Evolutionary conservation across 2,888 invertebrate species (phyloP), one percentile per base, ranked within the genome.

Genomic region (Drosophila phalerata): DNA sequence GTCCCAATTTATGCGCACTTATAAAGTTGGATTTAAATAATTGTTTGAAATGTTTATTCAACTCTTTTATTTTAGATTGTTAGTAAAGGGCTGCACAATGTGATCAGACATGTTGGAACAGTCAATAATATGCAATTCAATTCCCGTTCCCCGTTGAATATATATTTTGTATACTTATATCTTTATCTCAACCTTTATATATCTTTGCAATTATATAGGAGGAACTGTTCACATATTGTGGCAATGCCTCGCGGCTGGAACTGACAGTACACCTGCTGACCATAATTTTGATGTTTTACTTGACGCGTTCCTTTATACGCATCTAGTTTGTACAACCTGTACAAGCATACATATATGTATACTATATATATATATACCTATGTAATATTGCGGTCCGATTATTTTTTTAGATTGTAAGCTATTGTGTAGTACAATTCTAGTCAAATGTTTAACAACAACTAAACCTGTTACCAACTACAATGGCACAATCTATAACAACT

Each of bases 141-240:
- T 32, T 10, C 32, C 32, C 32, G 3, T 22, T 34, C 4, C 32
- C 13, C 13, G 5, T 34, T 34, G 4, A 34, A 13, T 34, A 13
- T 34, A 3, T 13, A 37, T 37, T n/a, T n/a, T 37, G 8, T 6
- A 37, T 37, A 47, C 9, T 22, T 10, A 3, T n/a, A 37, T n/a
- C 3, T 15, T 1, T 1, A 15, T 57, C 3, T 8, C 1, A 9
- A 13, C n/a, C 3, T 34, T 0, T 8, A 13, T 22, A n/a, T 13
- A 15, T 42, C 17, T 15, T 15, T 13, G 11, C 4, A 2, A 3
- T 3, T 52, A 66, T 69, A 4, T 57, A 92, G 92, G 92, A 92
- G 82, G 90, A 85, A 63, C 77, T 85, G 51, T 91, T 75, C 68
- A 90, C 92, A 51, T 92, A 92, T 73, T 92, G 92, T 79, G 92